These are phyloP conservation scores for Drosophila repletoides DNA, from an alignment of 1,140 invertebrate genomes.

Conservation along the genomic window DNA sequence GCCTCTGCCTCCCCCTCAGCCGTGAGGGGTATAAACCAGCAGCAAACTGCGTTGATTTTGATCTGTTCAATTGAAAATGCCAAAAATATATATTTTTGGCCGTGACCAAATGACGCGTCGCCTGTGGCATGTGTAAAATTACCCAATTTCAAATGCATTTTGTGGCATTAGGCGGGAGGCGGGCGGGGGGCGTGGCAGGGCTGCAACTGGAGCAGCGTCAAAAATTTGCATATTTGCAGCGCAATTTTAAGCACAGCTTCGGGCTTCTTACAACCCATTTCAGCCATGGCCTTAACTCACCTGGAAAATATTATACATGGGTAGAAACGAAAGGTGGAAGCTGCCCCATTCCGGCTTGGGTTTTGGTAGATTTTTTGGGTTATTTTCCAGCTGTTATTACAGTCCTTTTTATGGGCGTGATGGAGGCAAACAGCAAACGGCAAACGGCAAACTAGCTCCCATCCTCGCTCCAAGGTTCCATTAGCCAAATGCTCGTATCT, in stretches of 20 bases:
- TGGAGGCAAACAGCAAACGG: constrained; percentile 24
- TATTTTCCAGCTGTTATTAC: constrained; percentile 27
- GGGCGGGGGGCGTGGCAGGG: not conserved
- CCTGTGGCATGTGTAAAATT: constrained; percentile 70
- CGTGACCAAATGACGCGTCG: constrained; percentile 38
- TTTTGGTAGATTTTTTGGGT: not conserved
- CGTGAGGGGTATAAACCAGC: constrained; percentile 4
- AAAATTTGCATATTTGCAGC: constrained; percentile 68
- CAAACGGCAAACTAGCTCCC: constrained; percentile 5
- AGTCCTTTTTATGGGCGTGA: constrained; percentile 44
- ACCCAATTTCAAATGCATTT: constrained; percentile 75
- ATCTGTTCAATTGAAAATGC: constrained; percentile 54
- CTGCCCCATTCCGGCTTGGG: not conserved
- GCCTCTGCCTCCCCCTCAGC: not conserved
- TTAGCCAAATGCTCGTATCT: constrained; percentile 58
- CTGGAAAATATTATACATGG: constrained; percentile 21
- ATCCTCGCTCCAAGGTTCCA: constrained; percentile 46
- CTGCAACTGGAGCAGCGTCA: constrained; percentile 12
- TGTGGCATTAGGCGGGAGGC: constrained; percentile 54
- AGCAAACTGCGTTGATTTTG: constrained; percentile 43
- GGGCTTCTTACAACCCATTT: constrained; percentile 20
- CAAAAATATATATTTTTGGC: constrained; percentile 61
- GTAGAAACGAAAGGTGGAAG: not conserved
- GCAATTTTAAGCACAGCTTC: constrained; percentile 27
- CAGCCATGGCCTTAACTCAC: constrained; percentile 5